Evolutionary conservation across 2,888 invertebrate genomes (phyloP).

Genomic region (Zaprionus obscuricornis): DNA sequence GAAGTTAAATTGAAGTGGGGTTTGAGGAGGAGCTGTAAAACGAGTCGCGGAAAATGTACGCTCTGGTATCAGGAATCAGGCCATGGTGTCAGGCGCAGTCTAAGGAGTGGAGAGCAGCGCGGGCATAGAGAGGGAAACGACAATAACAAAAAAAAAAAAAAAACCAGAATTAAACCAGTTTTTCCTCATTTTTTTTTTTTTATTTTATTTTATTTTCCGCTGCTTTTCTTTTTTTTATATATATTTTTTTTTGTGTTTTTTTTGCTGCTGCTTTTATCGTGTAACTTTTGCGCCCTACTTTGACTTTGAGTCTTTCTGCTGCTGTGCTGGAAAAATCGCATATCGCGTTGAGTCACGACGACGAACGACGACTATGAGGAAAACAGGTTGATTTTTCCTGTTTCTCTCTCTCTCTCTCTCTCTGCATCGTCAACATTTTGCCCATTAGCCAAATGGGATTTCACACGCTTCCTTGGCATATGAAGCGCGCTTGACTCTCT

Average conservation of each 20-base stretch:
- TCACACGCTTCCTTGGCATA: constrained; percentile 79
- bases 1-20: too few species aligned
- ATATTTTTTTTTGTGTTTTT: constrained; percentile 39
- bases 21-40: background rate
- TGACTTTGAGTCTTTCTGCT: constrained; percentile 21
- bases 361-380: constrained; percentile 10
- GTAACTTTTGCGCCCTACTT: constrained; percentile 72
- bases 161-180: constrained; percentile 63
- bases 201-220: background rate
- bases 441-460: constrained; percentile 78
- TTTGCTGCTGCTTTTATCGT: too few species aligned
- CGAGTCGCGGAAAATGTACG: constrained; percentile 28
- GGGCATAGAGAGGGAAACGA: constrained; percentile 39
- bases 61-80: constrained; percentile 59
- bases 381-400: constrained; percentile 78
- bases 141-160: constrained; percentile 28
- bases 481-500: too few species aligned
- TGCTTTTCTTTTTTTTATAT: constrained; percentile 23
- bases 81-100: constrained; percentile 70
- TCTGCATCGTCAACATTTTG: constrained; percentile 56
- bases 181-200: constrained; percentile 20
- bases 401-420: constrained; percentile 32
- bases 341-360: constrained; percentile 52
- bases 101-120: too few species aligned
- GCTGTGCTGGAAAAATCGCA: constrained; percentile 27